Percentiles rank a stretch among this genome's conserved stretches.
Conservation (phyloP, 2,888 invertebrate species). For the Apantesis nais region DNA sequence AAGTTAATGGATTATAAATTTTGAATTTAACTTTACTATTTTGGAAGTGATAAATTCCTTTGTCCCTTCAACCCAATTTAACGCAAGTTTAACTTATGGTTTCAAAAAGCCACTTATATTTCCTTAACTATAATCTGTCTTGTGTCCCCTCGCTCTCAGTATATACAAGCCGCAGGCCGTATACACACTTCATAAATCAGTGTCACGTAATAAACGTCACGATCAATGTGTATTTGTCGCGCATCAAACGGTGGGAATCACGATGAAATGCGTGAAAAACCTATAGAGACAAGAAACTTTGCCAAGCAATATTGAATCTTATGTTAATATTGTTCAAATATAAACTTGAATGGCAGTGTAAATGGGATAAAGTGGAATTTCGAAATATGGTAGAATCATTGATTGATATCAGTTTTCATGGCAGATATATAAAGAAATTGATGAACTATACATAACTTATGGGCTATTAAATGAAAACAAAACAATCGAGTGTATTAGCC, state of each 20-base stretch:
- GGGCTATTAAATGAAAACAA: not conserved
- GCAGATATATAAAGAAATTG: conserved; percentile 23
- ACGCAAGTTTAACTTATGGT: conserved; percentile 8
- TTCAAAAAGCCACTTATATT: conserved; percentile 16
- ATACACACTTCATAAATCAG: conserved; percentile 60
- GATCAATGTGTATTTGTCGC: conserved; percentile 66
- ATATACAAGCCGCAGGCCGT: conserved; percentile 32
- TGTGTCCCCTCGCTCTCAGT: conserved; percentile 24
- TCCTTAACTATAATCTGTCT: conserved; percentile 30
- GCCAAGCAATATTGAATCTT: conserved; percentile 30
- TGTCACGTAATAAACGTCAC: conserved; percentile 65
- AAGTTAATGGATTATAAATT: too few species aligned
- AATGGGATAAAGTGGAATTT: conserved; percentile 39
- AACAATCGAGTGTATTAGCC: not conserved
- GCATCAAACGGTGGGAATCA: conserved; percentile 54
- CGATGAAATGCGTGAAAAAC: conserved; percentile 46
- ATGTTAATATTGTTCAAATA: conserved; percentile 11
- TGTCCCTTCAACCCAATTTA: not conserved
- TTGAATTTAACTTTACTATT: not conserved
- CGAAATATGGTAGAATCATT: conserved; percentile 47
- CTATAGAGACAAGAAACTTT: conserved; percentile 22
- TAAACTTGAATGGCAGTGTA: conserved; percentile 4
- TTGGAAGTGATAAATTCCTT: not conserved
- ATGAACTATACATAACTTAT: not conserved
- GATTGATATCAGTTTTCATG: conserved; percentile 54